Evolutionary conservation across 1,140 invertebrate genomes (phyloP).

Genomic region (Diorhabda carinulata): DNA sequence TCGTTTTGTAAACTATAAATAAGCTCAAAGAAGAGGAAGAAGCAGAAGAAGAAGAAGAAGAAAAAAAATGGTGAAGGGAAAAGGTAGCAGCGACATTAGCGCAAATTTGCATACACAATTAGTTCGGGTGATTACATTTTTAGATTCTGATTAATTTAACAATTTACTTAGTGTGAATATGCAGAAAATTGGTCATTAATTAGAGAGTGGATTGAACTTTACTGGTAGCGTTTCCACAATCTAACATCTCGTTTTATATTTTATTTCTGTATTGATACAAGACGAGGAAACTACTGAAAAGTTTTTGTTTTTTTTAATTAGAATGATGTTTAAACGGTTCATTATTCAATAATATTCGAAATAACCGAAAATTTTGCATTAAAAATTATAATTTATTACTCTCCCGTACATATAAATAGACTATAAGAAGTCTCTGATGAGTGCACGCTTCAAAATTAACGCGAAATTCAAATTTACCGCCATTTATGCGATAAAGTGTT

Average conservation of each 20-base stretch:
- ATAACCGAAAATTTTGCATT: no score
- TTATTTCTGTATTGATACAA: no score
- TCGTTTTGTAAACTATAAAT: not conserved
- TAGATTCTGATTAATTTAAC: constrained; percentile 1
- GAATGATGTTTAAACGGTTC: no score
- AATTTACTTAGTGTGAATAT: constrained; percentile 3
- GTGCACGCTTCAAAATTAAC: no score
- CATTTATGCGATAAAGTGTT: no score
- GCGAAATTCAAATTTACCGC: no score
- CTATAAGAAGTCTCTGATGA: no score
- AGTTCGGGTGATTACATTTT: not conserved
- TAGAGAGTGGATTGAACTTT: not conserved
- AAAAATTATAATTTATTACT: no score
- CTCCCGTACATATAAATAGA: no score
- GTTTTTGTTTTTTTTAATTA: no score
- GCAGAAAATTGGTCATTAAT: constrained; percentile 1
- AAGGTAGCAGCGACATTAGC: not conserved
- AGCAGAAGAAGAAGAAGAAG: not conserved
- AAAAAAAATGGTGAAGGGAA: not conserved
- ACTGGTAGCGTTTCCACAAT: not conserved
- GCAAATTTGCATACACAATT: not conserved
- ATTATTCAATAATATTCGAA: no score
- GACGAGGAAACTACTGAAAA: no score
- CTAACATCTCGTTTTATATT: not conserved
- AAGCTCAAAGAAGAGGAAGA: not conserved